Evolutionary conservation across 64 coral and sea anemone genomes (phyloP).

Genomic region (Actinia tenebrosa): DNA sequence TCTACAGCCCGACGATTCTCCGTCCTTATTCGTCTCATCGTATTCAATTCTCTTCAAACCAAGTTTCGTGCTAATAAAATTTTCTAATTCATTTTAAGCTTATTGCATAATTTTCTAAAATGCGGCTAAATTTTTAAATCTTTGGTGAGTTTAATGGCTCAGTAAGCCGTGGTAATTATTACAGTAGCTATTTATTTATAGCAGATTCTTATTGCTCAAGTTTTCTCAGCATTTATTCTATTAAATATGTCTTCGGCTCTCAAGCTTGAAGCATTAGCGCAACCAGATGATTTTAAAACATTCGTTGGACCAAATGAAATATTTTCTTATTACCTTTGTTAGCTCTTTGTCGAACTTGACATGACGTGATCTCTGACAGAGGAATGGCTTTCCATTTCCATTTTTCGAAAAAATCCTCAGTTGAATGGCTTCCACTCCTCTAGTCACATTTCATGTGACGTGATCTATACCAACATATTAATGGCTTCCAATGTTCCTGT

Average conservation of each 20-base stretch:
- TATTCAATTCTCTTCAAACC: background rate
- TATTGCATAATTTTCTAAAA: constrained; percentile 2
- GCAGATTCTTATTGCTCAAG: background rate
- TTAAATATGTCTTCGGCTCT: background rate
- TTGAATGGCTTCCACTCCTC: background rate
- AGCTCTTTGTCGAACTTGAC: background rate
- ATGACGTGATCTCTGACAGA: background rate
- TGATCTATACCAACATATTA: background rate
- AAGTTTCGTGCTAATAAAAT: background rate
- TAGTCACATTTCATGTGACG: background rate
- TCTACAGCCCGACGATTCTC: background rate
- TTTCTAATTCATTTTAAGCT: background rate
- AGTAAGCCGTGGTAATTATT: background rate
- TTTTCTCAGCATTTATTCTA: background rate
- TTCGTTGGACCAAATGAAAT: background rate
- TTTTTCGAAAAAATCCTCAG: background rate
- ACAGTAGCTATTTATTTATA: background rate
- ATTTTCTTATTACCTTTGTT: background rate
- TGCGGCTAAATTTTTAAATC: background rate
- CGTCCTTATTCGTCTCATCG: background rate
- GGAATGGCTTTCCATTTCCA: background rate
- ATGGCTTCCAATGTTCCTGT: background rate
- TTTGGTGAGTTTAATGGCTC: background rate
- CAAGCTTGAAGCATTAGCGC: background rate
- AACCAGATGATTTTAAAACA: background rate